Evolutionary conservation across 2,888 invertebrate genomes (phyloP).

Genomic region (Elegia similella): DNA sequence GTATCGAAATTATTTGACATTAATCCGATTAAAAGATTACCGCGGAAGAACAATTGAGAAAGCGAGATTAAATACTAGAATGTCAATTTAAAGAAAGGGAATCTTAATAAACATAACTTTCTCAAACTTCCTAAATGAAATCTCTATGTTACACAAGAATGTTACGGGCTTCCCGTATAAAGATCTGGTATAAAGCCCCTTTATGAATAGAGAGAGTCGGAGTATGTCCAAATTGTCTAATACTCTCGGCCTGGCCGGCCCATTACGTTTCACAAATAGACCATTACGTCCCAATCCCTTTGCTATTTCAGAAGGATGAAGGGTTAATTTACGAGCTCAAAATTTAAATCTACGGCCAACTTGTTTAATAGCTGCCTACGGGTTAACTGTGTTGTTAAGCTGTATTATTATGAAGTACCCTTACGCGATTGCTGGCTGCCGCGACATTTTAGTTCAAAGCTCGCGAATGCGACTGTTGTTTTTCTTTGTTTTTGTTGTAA

Average conservation of each 20-base stretch:
- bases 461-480: background rate
- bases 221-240: constrained; percentile 75
- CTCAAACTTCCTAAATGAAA: constrained; percentile 10
- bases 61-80: too few relatives aligned
- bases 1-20: too few relatives aligned
- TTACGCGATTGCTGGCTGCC: constrained; percentile 41
- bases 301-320: constrained; percentile 80
- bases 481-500: background rate
- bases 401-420: constrained; percentile 62
- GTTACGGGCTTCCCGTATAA: constrained; percentile 38
- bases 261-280: constrained; percentile 80
- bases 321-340: constrained; percentile 81
- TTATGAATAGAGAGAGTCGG: constrained; percentile 65
- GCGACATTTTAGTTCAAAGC: constrained; percentile 15
- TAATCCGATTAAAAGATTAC: too few relatives aligned
- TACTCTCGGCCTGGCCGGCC: constrained; percentile 70
- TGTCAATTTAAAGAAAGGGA: background rate
- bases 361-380: constrained; percentile 72
- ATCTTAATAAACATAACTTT: background rate
- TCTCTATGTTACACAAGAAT: constrained; percentile 20
- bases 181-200: constrained; percentile 46
- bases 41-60: too few relatives aligned
- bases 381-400: constrained; percentile 74
- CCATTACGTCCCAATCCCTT: constrained; percentile 80
- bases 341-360: constrained; percentile 80